These are phyloP conservation scores for Fragum sueziense DNA, from an alignment of 2,888 invertebrate species.

Conservation along the genomic window DNA sequence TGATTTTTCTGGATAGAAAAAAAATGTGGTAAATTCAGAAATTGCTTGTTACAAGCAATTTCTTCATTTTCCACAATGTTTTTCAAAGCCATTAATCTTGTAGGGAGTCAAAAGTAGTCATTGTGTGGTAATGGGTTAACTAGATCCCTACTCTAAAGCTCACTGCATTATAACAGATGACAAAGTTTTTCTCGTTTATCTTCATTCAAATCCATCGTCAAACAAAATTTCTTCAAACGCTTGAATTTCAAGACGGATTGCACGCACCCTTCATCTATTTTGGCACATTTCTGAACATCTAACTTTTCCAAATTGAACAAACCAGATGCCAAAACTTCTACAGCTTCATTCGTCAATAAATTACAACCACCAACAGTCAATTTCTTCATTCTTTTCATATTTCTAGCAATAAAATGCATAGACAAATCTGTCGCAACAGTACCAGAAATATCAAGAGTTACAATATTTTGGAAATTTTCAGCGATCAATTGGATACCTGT, in stretches of 20 bases:
- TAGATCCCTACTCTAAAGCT: too few species aligned
- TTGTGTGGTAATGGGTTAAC: too few species aligned
- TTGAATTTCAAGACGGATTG: conserved; percentile 19
- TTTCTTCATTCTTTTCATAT: conserved; percentile 57
- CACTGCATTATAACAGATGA: not conserved
- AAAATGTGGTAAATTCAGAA: too few species aligned
- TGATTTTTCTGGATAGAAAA: too few species aligned
- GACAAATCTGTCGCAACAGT: conserved; percentile 64
- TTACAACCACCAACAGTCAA: conserved; percentile 61
- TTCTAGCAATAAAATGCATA: conserved; percentile 68
- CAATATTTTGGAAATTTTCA: conserved; percentile 57
- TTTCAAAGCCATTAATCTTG: too few species aligned
- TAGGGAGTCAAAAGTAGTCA: too few species aligned
- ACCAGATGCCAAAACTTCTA: conserved; percentile 59
- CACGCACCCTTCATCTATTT: conserved; percentile 12
- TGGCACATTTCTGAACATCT: conserved; percentile 47
- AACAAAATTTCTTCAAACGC: conserved; percentile 12
- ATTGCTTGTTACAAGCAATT: too few species aligned
- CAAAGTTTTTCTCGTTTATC: conserved; percentile 8
- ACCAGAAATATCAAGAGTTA: conserved; percentile 56
- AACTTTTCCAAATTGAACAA: conserved; percentile 59
- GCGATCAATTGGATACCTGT: conserved; percentile 60
- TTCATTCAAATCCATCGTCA: conserved; percentile 1
- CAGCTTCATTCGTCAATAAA: conserved; percentile 56
- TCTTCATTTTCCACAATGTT: too few species aligned